Base-by-base conservation (phyloP, 1,140 invertebrate genomes). In the Heliconius hewitsoni region DNA sequence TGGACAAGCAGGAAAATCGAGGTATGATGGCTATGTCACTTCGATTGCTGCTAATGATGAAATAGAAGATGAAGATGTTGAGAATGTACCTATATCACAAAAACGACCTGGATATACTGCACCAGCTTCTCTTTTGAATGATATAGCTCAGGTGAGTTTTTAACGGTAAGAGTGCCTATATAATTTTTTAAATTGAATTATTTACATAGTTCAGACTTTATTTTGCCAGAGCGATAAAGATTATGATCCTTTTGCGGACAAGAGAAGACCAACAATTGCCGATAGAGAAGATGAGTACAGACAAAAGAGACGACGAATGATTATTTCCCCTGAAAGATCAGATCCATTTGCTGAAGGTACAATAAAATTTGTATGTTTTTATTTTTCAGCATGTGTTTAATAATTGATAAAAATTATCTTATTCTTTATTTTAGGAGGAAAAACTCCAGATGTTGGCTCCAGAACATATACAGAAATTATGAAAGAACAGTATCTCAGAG, bases 331-430 rank as follows among this genome's bases (percentile, higher is more conserved):
- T 8, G 98, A 99, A 89, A 96, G 98, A 86, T 97, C 97, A 80
- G 99, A 99, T 96, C 98, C 98, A 30, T 99, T 99, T 96, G 98
- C 98, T 87, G 98, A 99, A 96, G 98, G 98, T 99, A 96, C 13
- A 72, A 30, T 30, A 30, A 66, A 66, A 27, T 27, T 11, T 27
- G 23, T 18, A 30, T 23, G 23, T 57, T 57, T 23, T 23, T 57
- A 9, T 8, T 57, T n/a, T 57, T 23, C n/a, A 27, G 27, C n/a
- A 66, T 66, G 60, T 27, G 1, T 46, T 4, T 3, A 46, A 46
- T 16, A 16, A 46, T 4, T 46, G 3, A 23, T 19, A 30, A 34
- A 76, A 39, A 79, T 42, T 3, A 78, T 39, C 71, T 80, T 42
- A 52, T 70, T 74, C 19, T 30, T 79, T 81, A 27, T 97, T 98